Percentiles rank a stretch among this genome's conserved stretches.
Evolutionary conservation across 2,888 invertebrate genomes (phyloP).

Genomic region (Rambutsinella grinnellia): DNA sequence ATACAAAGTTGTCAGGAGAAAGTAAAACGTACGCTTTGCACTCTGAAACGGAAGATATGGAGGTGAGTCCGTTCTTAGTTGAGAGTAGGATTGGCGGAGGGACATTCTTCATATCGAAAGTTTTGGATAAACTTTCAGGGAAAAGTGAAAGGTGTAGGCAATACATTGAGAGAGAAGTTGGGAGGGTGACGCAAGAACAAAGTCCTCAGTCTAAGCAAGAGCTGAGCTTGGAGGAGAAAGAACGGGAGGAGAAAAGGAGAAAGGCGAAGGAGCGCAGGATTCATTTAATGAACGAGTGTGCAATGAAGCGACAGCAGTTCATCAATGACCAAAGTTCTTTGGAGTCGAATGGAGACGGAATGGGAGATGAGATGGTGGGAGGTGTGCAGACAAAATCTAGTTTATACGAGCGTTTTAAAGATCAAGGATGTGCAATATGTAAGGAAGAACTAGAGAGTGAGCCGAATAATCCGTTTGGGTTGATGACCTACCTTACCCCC

Average conservation of each 20-base stretch:
- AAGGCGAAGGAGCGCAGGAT: conserved; percentile 52
- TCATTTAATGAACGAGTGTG: conserved; percentile 46
- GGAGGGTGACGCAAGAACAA: neutral
- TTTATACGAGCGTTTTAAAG: conserved; percentile 18
- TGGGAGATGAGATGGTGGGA: neutral
- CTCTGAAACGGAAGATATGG: conserved; percentile 4
- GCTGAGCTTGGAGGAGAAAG: conserved; percentile 32
- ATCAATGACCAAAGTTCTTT: conserved; percentile 18
- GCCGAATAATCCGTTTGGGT: conserved; percentile 53
- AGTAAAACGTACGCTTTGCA: conserved; percentile 1
- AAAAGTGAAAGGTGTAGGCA: conserved; percentile 12
- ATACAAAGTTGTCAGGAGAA: conserved; percentile 26
- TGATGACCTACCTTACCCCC: conserved; percentile 48
- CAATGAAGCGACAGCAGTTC: conserved; percentile 54
- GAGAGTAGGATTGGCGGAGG: conserved; percentile 53
- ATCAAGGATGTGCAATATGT: conserved; percentile 50
- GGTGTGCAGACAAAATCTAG: neutral
- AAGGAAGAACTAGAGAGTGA: conserved; percentile 48
- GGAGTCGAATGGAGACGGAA: neutral
- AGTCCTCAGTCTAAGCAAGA: neutral
- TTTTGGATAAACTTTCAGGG: conserved; percentile 36
- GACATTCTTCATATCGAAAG: conserved; percentile 43
- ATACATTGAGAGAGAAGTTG: conserved; percentile 13
- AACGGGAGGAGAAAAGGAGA: conserved; percentile 51
- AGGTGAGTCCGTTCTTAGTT: conserved; percentile 2